These are phyloP conservation scores for Callimorpha dominula DNA, from an alignment of 2,888 invertebrate genomes.

Conservation along the genomic window DNA sequence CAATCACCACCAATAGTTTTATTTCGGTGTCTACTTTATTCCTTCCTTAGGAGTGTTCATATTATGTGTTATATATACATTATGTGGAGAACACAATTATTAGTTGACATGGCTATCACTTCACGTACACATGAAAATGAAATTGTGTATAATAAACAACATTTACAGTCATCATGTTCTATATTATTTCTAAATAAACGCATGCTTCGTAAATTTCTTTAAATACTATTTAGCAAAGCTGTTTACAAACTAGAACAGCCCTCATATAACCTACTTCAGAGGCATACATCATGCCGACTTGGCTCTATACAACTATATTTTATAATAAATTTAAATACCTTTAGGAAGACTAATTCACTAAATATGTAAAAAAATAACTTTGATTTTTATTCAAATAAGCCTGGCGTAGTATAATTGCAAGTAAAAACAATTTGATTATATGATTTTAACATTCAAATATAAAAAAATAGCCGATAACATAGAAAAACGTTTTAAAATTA, in stretches of 20 bases:
- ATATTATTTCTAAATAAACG: constrained; percentile 10
- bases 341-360: constrained; percentile 29
- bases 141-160: too few species aligned
- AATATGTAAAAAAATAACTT: constrained; percentile 33
- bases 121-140: too few species aligned
- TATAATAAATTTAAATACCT: constrained; percentile 11
- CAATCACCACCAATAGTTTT: too few species aligned
- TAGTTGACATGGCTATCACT: too few species aligned
- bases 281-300: constrained; percentile 24
- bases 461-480: constrained; percentile 1
- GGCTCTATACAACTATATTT: constrained; percentile 18
- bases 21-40: too few species aligned
- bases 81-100: too few species aligned
- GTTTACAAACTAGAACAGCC: constrained; percentile 11
- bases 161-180: background rate
- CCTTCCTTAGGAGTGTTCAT: too few species aligned
- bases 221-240: constrained; percentile 15
- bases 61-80: too few species aligned
- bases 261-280: background rate
- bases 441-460: background rate
- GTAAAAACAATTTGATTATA: background rate
- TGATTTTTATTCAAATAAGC: constrained; percentile 7
- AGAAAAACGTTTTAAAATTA: background rate
- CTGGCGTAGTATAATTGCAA: background rate
- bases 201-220: background rate